phyloP scores from a whole-genome alignment of 2,888 invertebrate species.

The Hydriomena furcata region DNA sequence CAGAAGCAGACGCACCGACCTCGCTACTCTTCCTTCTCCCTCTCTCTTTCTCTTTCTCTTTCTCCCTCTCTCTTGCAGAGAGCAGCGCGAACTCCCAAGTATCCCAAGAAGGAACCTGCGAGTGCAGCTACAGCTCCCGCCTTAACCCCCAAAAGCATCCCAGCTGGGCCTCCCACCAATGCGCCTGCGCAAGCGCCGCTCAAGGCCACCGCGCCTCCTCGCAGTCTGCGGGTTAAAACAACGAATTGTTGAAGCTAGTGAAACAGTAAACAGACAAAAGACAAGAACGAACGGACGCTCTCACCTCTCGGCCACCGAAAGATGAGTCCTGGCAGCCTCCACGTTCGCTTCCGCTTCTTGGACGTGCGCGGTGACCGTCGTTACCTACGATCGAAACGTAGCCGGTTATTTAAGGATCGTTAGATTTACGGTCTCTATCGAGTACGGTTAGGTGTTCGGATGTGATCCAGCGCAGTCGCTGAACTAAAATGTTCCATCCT shows the following conservation, averaged over 20 bases:
- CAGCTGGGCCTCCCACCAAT: conserved; percentile 59
- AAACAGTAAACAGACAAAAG: too few relatives aligned
- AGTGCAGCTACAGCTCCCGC: conserved; percentile 36
- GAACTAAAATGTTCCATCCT: too few relatives aligned
- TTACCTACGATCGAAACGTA: conserved; percentile 7
- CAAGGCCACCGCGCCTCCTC: conserved; percentile 49
- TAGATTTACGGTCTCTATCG: too few relatives aligned
- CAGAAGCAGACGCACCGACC: conserved; percentile 14
- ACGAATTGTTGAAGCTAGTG: too few relatives aligned
- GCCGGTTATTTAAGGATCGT: too few relatives aligned
- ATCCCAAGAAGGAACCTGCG: conserved; percentile 15
- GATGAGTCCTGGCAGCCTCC: conserved; percentile 45
- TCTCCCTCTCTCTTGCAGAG: too few relatives aligned
- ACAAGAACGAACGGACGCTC: conserved; percentile 1
- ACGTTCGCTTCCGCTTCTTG: conserved; percentile 47
- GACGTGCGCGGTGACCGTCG: conserved; percentile 35
- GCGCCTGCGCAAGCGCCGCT: conserved; percentile 60
- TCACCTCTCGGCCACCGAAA: conserved; percentile 57
- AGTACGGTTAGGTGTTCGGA: too few relatives aligned
- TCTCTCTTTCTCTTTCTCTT: too few relatives aligned
- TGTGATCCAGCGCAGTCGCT: too few relatives aligned
- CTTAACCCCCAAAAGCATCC: conserved; percentile 48
- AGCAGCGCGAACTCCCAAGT: conserved; percentile 38
- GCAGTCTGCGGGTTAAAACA: too few relatives aligned
- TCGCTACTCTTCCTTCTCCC: conserved; percentile 15